A percentile compares a stretch with the other conserved stretches of the same genome.
These are phyloP conservation scores for Myiotriccus ornatus DNA, from an alignment of 2,797 vertebrate species.

Conservation along the genomic window DNA sequence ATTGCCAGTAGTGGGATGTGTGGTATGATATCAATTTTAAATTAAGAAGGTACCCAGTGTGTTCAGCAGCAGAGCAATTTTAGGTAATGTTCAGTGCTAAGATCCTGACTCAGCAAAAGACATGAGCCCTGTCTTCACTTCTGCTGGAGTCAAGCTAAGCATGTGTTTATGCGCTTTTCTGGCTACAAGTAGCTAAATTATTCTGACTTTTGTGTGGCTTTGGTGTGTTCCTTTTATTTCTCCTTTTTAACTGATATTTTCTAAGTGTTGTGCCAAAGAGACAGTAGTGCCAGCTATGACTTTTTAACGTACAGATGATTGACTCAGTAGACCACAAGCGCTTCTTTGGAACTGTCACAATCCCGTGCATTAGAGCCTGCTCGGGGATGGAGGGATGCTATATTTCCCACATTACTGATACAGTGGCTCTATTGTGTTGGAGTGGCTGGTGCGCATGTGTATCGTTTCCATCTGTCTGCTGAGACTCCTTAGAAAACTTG, in stretches of 20 bases:
- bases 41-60: not conserved
- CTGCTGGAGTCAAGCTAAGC: not conserved
- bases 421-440: slow-evolving; percentile 43
- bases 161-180: not conserved
- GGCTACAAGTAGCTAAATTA: not conserved
- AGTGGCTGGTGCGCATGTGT: slow-evolving; percentile 43
- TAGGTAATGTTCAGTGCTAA: not conserved
- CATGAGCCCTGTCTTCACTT: not conserved
- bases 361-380: slow-evolving; percentile 32
- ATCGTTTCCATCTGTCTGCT: slow-evolving; percentile 60
- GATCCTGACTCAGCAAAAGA: slow-evolving; percentile 2
- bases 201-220: not conserved
- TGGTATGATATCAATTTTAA: not conserved
- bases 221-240: not conserved
- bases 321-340: slow-evolving; percentile 21
- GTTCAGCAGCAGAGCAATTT: not conserved
- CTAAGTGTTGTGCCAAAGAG: not conserved
- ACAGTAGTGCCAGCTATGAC: slow-evolving; percentile 3
- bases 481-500: slow-evolving; percentile 49
- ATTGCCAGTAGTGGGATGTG: not conserved
- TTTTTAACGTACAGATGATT: slow-evolving; percentile 48
- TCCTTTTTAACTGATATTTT: not conserved
- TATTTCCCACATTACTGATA: slow-evolving; percentile 47
- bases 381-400: slow-evolving; percentile 41
- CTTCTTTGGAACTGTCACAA: slow-evolving; percentile 53